phyloP scores from a whole-genome alignment of 2,888 invertebrate genomes.

The Teleiodes luculella region DNA sequence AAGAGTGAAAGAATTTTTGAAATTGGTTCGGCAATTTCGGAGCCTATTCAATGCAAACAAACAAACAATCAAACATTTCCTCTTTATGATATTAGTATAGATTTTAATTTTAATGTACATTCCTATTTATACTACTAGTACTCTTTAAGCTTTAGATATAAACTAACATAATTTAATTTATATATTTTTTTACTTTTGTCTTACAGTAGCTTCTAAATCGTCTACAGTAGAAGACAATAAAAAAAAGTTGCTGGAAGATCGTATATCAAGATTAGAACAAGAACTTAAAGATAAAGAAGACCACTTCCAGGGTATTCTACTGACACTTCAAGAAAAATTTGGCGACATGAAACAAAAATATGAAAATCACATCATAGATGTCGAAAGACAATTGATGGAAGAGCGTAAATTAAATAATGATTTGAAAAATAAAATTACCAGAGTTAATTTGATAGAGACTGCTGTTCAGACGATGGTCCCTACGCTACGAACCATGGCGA shows the following conservation, averaged over 20 bases:
- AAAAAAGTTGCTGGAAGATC: slow-evolving; percentile 83
- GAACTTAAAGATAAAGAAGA: slow-evolving; percentile 85
- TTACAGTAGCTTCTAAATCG: slow-evolving; percentile 79
- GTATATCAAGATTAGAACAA: slow-evolving; percentile 83
- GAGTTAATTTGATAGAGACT: slow-evolving; percentile 45
- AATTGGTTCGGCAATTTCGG: no score
- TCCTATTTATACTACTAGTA: no score
- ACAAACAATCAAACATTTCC: no score
- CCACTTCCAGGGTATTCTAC: slow-evolving; percentile 83
- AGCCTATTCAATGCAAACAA: no score
- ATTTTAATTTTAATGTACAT: no score
- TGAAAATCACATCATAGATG: slow-evolving; percentile 84
- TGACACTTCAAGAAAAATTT: slow-evolving; percentile 87
- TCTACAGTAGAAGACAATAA: slow-evolving; percentile 76
- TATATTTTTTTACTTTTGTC: not conserved
- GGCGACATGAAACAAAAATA: slow-evolving; percentile 87
- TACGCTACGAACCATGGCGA: slow-evolving; percentile 41
- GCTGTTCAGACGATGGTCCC: slow-evolving; percentile 72
- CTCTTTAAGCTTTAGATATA: no score
- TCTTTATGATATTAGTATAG: no score
- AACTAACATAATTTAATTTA: slow-evolving; percentile 22
- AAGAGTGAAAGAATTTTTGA: no score
- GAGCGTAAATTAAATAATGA: slow-evolving; percentile 68
- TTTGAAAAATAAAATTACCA: slow-evolving; percentile 76
- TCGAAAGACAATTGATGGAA: slow-evolving; percentile 82